Evolutionary conservation across 2,888 invertebrate species (phyloP), one percentile per base, ranked within the genome.

Genomic region (Subacronicta megacephala): DNA sequence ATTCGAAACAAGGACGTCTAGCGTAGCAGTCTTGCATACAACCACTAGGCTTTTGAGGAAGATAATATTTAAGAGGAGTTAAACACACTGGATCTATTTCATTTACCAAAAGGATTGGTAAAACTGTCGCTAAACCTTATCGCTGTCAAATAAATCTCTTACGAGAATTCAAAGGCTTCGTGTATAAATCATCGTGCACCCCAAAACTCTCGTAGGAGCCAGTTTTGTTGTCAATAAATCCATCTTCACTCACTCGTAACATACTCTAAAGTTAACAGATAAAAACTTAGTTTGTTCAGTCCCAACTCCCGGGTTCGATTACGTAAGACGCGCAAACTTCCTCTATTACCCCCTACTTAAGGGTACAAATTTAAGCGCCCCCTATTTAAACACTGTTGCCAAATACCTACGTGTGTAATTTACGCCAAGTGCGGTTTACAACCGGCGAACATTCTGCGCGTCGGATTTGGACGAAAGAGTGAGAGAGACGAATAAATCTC

Each of bases 361-460:
- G 84, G 82, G 85, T 85, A 87, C 87, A 87, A 75, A 75, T 75
- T 75, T 85, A 83, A 87, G 83, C 82, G 79, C 81, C 84, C 84
- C 80, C 82, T 88, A 86, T 89, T 89, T 88, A 90, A 90, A 89
- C 88, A 88, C 67, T 75, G 75, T 75, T 85, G 81, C 82, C 85
- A 85, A 88, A 90, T 85, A 88, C 84, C 85, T 86, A 84, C 81
- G 80, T 80, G 80, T 82, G 86, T 88, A 89, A 90, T 87, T 89
- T 88, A 90, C 87, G 82, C 81, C 75, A 76, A 81, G 81, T 83
- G 87, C 77, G 87, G 89, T 89, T 87, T 85, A 82, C 85, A 83
- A 81, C 78, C 80, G 73, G 60, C 74, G 75, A 76, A 77, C 79
- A 75, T 75, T 81, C 68, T 70, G 66, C 66, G 56, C 51, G 65